Percentiles rank a stretch among this genome's conserved stretches.
Conservation (phyloP, 2,113 vertebrate species). For the Melanotaenia duboulayi region DNA sequence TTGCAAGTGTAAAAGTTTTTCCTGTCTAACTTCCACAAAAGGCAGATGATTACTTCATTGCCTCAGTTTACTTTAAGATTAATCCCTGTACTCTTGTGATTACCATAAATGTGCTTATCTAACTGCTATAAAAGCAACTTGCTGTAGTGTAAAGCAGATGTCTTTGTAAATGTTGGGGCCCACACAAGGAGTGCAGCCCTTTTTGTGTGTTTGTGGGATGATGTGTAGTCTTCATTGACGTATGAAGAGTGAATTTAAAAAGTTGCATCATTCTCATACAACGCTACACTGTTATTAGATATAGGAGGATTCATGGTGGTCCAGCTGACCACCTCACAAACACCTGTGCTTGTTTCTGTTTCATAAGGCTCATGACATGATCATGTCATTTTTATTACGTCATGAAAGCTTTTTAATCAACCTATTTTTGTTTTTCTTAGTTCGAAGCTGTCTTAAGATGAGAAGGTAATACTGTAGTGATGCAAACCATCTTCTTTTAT, state of each 20-base stretch:
- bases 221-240: conserved; percentile 9
- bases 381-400: neutral
- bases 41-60: neutral
- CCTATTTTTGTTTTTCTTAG: neutral
- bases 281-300: conserved; percentile 16
- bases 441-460: neutral
- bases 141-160: neutral
- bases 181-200: conserved; percentile 16
- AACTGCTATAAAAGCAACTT: conserved; percentile 31
- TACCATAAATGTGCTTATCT: conserved; percentile 23
- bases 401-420: neutral
- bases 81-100: conserved; percentile 18
- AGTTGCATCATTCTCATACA: conserved; percentile 24
- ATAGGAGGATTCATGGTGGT: conserved; percentile 25
- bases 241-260: conserved; percentile 16
- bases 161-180: conserved; percentile 9
- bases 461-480: neutral
- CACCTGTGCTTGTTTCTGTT: conserved; percentile 42
- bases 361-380: conserved; percentile 14
- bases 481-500: neutral
- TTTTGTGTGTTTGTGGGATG: conserved; percentile 1
- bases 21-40: conserved; percentile 39
- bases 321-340: conserved; percentile 33
- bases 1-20: conserved; percentile 51
- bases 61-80: conserved; percentile 11